Evolutionary conservation across 2,797 vertebrate species (phyloP).

Genomic region (Alfaro cultratus): DNA sequence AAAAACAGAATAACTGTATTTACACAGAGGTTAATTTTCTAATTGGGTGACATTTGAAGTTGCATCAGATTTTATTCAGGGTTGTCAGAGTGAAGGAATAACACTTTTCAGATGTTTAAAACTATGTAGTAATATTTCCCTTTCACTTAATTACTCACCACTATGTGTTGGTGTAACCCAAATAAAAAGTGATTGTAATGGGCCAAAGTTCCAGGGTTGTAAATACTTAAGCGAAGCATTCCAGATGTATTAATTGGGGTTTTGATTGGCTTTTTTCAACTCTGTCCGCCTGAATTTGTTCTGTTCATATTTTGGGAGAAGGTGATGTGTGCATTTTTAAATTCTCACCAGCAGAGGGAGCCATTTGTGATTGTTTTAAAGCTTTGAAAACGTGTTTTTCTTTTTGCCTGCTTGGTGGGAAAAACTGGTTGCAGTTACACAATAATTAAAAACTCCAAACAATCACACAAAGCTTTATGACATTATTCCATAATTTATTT

Average conservation of each 20-base stretch:
- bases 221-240: not conserved
- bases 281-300: not conserved
- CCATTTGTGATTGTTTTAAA: constrained; percentile 25
- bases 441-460: not conserved
- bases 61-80: not conserved
- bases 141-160: not conserved
- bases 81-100: not conserved
- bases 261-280: not conserved
- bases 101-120: not conserved
- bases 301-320: not conserved
- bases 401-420: not conserved
- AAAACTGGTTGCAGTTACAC: not conserved
- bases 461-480: constrained; percentile 16
- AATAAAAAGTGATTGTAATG: not conserved
- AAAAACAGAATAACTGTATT: no score
- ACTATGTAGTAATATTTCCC: no score
- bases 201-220: not conserved
- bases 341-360: constrained; percentile 69
- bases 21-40: not conserved
- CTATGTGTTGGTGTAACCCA: not conserved
- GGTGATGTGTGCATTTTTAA: not conserved
- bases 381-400: not conserved
- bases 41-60: not conserved
- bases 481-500: constrained; percentile 69
- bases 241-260: not conserved